Evolutionary conservation across 2,113 vertebrate species (phyloP).

Genomic region (Heptranchias perlo): DNA sequence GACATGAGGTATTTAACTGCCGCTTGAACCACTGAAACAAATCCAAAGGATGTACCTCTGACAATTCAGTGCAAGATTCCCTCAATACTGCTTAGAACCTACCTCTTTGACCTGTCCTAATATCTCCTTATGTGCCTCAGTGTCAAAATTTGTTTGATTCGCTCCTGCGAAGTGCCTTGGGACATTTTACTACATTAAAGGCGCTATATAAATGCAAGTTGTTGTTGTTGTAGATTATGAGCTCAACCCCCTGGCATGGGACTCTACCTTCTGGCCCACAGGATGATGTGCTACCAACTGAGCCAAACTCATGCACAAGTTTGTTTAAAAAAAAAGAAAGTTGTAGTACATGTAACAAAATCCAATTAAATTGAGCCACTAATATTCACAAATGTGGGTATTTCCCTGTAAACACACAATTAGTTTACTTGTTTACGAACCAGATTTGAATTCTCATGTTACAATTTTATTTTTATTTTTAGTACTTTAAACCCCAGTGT

Average conservation of each 20-base stretch:
- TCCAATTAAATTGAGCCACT: neutral
- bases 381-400: neutral
- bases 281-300: neutral
- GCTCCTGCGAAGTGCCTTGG: too few species aligned
- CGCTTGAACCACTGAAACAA: neutral
- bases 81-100: neutral
- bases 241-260: neutral
- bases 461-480: neutral
- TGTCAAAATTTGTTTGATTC: too few species aligned
- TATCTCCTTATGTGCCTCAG: too few species aligned
- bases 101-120: too few species aligned
- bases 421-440: neutral
- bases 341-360: neutral
- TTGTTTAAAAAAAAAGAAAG: neutral
- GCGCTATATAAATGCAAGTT: too few species aligned
- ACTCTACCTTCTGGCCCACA: neutral
- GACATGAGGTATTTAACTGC: neutral
- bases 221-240: too few species aligned
- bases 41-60: neutral
- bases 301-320: neutral
- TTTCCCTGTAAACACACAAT: neutral
- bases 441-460: neutral
- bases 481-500: neutral
- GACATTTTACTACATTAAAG: too few species aligned
- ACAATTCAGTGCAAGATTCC: neutral